Conservation (phyloP, 2,113 vertebrate species). For the Podiceps cristatus region DNA sequence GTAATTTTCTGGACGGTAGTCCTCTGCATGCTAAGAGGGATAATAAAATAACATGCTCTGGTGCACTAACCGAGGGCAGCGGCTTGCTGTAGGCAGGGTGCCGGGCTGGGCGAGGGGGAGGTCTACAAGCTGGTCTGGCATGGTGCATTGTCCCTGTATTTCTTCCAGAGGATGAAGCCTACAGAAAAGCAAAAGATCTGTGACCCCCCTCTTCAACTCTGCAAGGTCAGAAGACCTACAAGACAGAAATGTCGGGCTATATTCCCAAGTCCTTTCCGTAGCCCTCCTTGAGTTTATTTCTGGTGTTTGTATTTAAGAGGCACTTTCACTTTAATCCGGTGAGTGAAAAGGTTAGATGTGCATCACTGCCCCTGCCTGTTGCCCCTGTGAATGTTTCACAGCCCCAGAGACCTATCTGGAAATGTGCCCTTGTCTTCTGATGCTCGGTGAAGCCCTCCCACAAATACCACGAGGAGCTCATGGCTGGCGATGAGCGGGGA, state of each 20-base stretch:
- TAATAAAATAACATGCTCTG: background rate
- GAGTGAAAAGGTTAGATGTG: background rate
- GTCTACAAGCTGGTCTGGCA: background rate
- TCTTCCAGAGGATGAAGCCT: background rate
- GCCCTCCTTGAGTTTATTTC: background rate
- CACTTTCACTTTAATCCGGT: background rate
- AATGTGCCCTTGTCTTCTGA: background rate
- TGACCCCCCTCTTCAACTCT: background rate
- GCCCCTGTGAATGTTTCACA: background rate
- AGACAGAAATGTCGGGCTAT: background rate
- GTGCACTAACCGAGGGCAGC: background rate
- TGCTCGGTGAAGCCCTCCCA: background rate
- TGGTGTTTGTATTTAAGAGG: background rate
- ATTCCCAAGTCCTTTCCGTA: background rate
- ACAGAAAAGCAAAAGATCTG: background rate
- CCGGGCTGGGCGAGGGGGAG: background rate
- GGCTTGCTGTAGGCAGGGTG: background rate
- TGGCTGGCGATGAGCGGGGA: background rate
- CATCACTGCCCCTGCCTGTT: rapidly evolving
- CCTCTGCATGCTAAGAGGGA: background rate
- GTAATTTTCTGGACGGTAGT: background rate
- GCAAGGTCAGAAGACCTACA: background rate
- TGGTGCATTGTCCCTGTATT: background rate
- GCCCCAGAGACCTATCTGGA: background rate
- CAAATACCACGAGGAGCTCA: rapidly evolving